These are phyloP conservation scores for Trachelipus rathkii DNA, from an alignment of 1,140 invertebrate species.

Conservation along the genomic window DNA sequence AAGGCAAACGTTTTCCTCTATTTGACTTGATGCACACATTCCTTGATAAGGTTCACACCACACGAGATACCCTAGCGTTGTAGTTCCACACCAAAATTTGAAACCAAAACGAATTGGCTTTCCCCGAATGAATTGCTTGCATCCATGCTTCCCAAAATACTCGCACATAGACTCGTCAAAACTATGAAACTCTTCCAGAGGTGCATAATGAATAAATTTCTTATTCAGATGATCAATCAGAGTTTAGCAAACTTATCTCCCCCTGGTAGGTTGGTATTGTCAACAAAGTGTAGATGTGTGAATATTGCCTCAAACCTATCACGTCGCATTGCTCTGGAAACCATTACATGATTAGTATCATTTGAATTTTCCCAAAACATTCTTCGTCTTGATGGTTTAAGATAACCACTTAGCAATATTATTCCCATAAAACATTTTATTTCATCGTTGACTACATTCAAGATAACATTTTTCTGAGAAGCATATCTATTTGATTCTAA, in stretches of 20 bases:
- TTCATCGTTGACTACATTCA: too few species aligned
- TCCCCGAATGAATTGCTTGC: constrained; percentile 17
- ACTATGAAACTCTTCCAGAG: constrained; percentile 19
- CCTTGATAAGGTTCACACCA: constrained; percentile 22
- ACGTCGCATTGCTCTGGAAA: too few species aligned
- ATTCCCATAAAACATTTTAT: too few species aligned
- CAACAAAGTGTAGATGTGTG: too few species aligned
- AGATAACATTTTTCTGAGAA: too few species aligned
- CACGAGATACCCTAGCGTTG: neutral
- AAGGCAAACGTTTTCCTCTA: neutral
- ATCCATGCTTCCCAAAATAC: constrained; percentile 22
- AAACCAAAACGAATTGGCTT: constrained; percentile 19
- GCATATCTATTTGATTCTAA: too few species aligned
- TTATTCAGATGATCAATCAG: constrained; percentile 4
- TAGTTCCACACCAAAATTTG: constrained; percentile 18
- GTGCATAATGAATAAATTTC: constrained; percentile 2
- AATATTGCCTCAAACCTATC: too few species aligned
- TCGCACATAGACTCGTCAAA: constrained; percentile 23
- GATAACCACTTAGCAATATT: too few species aligned
- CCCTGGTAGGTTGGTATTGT: too few species aligned
- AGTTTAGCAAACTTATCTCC: constrained; percentile 23
- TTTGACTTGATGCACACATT: neutral
- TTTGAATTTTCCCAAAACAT: too few species aligned
- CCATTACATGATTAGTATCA: too few species aligned
- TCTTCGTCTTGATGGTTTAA: too few species aligned